Conservation (phyloP, 2,113 vertebrate genomes). For the Sinocyclocheilus rhinocerous region DNA sequence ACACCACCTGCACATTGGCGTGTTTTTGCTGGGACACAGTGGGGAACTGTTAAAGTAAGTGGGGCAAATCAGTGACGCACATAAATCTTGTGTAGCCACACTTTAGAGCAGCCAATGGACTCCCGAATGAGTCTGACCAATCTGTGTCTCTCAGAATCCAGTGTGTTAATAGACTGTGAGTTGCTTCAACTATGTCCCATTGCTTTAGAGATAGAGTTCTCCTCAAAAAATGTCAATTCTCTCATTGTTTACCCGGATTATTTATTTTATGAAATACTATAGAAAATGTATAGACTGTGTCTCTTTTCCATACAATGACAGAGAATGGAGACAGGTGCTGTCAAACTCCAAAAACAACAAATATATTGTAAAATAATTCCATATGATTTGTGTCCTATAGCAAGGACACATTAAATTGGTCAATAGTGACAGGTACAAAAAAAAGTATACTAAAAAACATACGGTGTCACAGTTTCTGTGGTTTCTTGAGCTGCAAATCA, state of each 20-base stretch:
- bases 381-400: neutral
- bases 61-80: slow-evolving; percentile 37
- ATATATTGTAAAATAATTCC: neutral
- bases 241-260: neutral
- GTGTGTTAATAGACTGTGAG: neutral
- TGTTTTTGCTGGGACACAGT: slow-evolving; percentile 14
- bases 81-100: slow-evolving; percentile 29
- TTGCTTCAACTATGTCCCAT: neutral
- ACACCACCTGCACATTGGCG: neutral
- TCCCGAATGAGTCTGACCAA: neutral
- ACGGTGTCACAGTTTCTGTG: too few species aligned
- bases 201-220: neutral
- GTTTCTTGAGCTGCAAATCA: neutral
- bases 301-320: neutral
- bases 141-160: neutral
- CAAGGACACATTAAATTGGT: too few species aligned
- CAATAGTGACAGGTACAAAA: too few species aligned
- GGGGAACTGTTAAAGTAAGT: slow-evolving; percentile 29
- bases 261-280: neutral
- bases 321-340: neutral
- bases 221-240: neutral
- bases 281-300: neutral
- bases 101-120: neutral
- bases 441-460: too few species aligned
- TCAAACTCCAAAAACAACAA: neutral